These are phyloP conservation scores for Microctonus hyperodae DNA, from an alignment of 2,888 invertebrate species.

Conservation along the genomic window DNA sequence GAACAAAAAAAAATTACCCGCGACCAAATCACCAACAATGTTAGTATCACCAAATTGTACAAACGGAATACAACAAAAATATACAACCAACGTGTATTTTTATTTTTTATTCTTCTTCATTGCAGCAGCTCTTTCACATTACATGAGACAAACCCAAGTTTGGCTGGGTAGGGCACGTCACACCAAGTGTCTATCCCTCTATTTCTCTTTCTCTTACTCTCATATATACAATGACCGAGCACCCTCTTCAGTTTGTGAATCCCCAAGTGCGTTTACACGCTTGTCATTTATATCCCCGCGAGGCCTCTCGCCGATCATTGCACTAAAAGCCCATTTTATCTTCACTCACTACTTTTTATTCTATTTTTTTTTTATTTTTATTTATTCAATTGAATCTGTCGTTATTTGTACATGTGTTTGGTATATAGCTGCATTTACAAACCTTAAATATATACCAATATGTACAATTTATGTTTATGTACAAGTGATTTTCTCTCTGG, in stretches of 20 bases:
- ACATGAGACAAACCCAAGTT: too few relatives aligned
- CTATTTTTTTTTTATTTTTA: constrained; percentile 10
- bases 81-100: neutral
- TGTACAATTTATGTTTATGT: too few relatives aligned
- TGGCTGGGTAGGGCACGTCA: constrained; percentile 16
- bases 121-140: too few relatives aligned
- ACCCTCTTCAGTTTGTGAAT: constrained; percentile 20
- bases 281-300: constrained; percentile 33
- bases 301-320: constrained; percentile 31
- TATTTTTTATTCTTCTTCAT: neutral
- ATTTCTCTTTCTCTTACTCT: neutral
- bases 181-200: neutral
- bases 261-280: constrained; percentile 30
- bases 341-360: constrained; percentile 13
- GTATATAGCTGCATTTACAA: constrained; percentile 10
- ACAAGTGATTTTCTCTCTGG: too few relatives aligned
- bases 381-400: neutral
- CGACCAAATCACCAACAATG: constrained; percentile 23
- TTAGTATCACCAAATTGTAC: constrained; percentile 5
- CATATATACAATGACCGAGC: neutral
- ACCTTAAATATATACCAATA: too few relatives aligned
- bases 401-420: constrained; percentile 29
- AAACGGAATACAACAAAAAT: neutral
- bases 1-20: constrained; percentile 16
- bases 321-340: constrained; percentile 33